Evolutionary conservation across 2,797 vertebrate species (phyloP), one percentile per base, ranked within the genome.

Genomic region (Scyliorhinus canicula): DNA sequence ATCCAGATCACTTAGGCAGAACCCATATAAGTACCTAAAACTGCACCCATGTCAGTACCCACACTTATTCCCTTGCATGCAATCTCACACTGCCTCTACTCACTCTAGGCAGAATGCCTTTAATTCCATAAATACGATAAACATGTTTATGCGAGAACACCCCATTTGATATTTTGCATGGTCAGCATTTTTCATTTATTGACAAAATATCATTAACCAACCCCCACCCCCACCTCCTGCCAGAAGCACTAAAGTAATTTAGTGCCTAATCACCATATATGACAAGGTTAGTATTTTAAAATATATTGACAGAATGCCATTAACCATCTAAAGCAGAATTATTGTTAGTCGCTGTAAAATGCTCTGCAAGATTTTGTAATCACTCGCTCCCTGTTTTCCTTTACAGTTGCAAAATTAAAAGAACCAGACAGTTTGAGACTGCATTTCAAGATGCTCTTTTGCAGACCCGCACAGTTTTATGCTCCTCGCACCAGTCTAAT

Each of bases 191-290:
- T 91, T 44, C 52, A 91, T 91, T 24, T 65, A 91, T 91, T 91
- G 60, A 91, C 88, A 91, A 91, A 91, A 91, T 65, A 91, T n/a
- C 88, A 91, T 91, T 91, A 91, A 91, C 88, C 63, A 35, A 31
- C 69, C 1, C 69, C 4, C 69, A 31, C 31, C 69, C 69, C 86
- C 57, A 40, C 86, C 21, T 19, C 19, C 16, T 0, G 16, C 16
- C 16, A 65, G n/a, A 91, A 91, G 65, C 57, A 91, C n/a, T 65
- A 65, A 91, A 91, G n/a, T 91, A 63, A 65, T 91, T 91, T 91
- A 65, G 60, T 91, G 44, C 57, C 21, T 65, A 91, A 91, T 91
- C 65, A 94, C 47, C 44, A 94, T 50, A 94, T 71, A 74, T 52
- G 65, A 74, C 67, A 74, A 94, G 93, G 12, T 69, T 71, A 94